phyloP scores from a whole-genome alignment of 2,797 vertebrate genomes.

The Crypturellus tataupa region DNA sequence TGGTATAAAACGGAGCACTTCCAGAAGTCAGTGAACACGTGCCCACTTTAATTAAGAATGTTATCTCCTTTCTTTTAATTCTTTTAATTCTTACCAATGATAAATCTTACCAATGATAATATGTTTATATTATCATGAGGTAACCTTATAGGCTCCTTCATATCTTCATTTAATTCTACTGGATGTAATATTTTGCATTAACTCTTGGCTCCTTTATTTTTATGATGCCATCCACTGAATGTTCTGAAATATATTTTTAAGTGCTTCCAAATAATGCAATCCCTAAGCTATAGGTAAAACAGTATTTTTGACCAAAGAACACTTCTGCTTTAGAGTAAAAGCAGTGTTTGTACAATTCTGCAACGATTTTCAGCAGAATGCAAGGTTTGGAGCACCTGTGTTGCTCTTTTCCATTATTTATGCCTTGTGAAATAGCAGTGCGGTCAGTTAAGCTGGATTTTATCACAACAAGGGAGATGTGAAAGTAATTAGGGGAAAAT shows the following conservation, averaged over 20 bases:
- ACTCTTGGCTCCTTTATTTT: constrained; percentile 5
- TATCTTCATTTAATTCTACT: constrained; percentile 5
- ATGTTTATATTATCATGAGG: background rate
- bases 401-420: constrained; percentile 35
- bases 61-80: background rate
- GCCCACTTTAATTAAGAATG: background rate
- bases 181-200: background rate
- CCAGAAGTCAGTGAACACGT: background rate
- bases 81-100: background rate
- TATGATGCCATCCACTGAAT: background rate
- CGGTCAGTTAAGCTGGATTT: constrained; percentile 50
- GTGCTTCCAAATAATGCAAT: background rate
- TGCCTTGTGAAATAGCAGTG: constrained; percentile 53
- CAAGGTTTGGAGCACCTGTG: constrained; percentile 38
- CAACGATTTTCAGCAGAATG: constrained; percentile 59
- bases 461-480: constrained; percentile 28
- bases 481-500: constrained; percentile 31
- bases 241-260: constrained; percentile 51
- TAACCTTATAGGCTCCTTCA: background rate
- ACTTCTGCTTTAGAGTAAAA: constrained; percentile 24
- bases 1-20: background rate
- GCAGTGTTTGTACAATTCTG: constrained; percentile 36
- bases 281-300: constrained; percentile 1
- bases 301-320: constrained; percentile 59
- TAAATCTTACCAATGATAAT: background rate